phyloP scores from a whole-genome alignment of 1,140 invertebrate species.

The Drosophila biarmipes region DNA sequence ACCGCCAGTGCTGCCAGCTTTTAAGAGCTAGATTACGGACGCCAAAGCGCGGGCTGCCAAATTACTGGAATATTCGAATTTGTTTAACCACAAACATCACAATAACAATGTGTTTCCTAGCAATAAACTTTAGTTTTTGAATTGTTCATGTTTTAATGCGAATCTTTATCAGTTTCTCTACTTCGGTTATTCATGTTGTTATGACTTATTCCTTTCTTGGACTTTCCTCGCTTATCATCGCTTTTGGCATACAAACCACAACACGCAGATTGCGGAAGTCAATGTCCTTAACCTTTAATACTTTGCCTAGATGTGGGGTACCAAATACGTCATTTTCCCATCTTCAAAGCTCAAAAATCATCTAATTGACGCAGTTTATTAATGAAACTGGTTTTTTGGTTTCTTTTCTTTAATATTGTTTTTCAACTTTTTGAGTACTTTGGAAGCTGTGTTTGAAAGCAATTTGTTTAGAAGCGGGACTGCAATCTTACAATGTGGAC shows the following conservation, averaged over 20 bases:
- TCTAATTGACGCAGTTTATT: conserved; percentile 4
- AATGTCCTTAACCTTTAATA: conserved; percentile 25
- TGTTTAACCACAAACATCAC: not conserved
- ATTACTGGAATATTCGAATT: conserved; percentile 1
- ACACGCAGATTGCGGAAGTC: not conserved
- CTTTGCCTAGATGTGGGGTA: not conserved
- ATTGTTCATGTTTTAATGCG: not conserved
- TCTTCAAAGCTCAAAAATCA: not conserved
- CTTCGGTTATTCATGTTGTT: not conserved
- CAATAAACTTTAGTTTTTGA: not conserved
- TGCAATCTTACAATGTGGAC: too few relatives aligned
- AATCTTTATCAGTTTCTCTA: conserved; percentile 2
- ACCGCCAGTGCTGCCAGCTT: conserved; percentile 30
- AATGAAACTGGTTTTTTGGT: not conserved
- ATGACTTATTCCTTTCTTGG: conserved; percentile 1
- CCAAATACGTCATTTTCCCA: conserved; percentile 13
- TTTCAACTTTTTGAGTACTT: not conserved
- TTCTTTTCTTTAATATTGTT: not conserved
- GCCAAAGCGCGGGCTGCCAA: not conserved
- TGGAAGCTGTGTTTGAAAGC: not conserved
- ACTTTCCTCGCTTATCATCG: not conserved
- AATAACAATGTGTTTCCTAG: not conserved
- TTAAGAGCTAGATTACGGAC: conserved; percentile 2
- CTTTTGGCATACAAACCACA: not conserved
- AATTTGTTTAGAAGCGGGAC: too few relatives aligned